Conservation (phyloP, 2,797 vertebrate species). For the Sebastes aleutianus region DNA sequence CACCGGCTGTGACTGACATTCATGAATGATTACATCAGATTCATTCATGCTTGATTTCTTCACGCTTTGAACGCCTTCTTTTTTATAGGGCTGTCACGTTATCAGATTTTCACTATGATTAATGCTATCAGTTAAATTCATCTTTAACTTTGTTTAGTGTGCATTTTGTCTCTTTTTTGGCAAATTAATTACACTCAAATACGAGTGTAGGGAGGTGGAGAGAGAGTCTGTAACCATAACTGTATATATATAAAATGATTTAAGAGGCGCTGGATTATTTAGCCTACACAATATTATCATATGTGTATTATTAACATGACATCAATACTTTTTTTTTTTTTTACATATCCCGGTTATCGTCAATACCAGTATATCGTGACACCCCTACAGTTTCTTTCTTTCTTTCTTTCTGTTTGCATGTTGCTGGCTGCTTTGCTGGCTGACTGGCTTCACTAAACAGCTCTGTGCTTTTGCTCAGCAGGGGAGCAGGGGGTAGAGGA, state of each 20-base stretch:
- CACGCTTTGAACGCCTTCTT: not conserved
- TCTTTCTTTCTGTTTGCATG: not conserved
- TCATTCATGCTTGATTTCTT: not conserved
- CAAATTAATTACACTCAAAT: not conserved
- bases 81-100: not conserved
- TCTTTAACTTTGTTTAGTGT: too few relatives aligned
- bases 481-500: constrained; percentile 58
- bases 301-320: not conserved
- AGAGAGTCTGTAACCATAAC: not conserved
- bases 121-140: not conserved
- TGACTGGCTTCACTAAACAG: constrained; percentile 26
- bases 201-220: accelerated
- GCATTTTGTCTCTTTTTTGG: too few relatives aligned
- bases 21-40: not conserved
- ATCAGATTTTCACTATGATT: too few relatives aligned
- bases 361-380: too few relatives aligned
- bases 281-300: not conserved
- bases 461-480: constrained; percentile 55
- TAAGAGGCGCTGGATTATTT: not conserved
- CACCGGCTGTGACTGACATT: not conserved
- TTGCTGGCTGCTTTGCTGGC: constrained; percentile 3
- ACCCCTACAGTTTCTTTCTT: not conserved
- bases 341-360: too few relatives aligned
- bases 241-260: not conserved
- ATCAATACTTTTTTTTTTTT: too few relatives aligned